phyloP scores from a whole-genome alignment of 2,797 vertebrate species.

The Falco naumanni region DNA sequence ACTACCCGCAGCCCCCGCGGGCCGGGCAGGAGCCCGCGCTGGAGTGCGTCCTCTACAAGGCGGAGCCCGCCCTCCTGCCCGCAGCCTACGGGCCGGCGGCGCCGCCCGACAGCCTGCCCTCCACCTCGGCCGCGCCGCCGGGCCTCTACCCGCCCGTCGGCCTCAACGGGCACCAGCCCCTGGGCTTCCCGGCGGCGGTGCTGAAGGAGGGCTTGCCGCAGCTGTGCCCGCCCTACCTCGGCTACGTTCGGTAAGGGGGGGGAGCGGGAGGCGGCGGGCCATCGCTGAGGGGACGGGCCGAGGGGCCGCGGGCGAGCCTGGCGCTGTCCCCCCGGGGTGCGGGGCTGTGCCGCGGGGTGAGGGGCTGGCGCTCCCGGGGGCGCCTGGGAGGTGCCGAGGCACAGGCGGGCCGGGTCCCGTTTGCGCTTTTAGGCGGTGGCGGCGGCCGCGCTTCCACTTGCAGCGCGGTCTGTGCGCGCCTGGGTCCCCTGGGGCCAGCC shows the following conservation, averaged over 20 bases:
- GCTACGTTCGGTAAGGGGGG: slow-evolving; percentile 76
- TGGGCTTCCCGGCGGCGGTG: slow-evolving; percentile 71
- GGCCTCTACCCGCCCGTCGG: slow-evolving; percentile 68
- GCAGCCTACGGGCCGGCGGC: slow-evolving; percentile 22
- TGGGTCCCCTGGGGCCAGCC: not conserved
- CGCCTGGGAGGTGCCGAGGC: not conserved
- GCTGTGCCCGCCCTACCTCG: slow-evolving; percentile 75
- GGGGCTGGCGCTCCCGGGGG: not conserved
- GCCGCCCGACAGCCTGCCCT: slow-evolving; percentile 59
- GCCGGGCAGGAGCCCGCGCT: slow-evolving; percentile 40
- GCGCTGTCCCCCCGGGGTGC: fast-evolving
- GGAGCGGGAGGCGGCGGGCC: not conserved
- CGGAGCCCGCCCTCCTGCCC: slow-evolving; percentile 54
- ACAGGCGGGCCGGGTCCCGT: not conserved
- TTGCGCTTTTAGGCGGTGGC: fast-evolving
- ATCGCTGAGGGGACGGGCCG: not conserved
- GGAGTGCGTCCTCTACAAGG: slow-evolving; percentile 76
- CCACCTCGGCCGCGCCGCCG: slow-evolving; percentile 54
- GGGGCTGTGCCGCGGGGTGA: not conserved
- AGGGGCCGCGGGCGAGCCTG: no score
- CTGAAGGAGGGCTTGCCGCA: slow-evolving; percentile 75
- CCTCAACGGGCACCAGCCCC: slow-evolving; percentile 71
- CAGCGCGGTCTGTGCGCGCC: fast-evolving
- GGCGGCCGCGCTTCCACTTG: fast-evolving
- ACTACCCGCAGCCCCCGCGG: not conserved